These are phyloP conservation scores for Chloropsis cyanopogon DNA, from an alignment of 2,113 vertebrate species.

Conservation along the genomic window DNA sequence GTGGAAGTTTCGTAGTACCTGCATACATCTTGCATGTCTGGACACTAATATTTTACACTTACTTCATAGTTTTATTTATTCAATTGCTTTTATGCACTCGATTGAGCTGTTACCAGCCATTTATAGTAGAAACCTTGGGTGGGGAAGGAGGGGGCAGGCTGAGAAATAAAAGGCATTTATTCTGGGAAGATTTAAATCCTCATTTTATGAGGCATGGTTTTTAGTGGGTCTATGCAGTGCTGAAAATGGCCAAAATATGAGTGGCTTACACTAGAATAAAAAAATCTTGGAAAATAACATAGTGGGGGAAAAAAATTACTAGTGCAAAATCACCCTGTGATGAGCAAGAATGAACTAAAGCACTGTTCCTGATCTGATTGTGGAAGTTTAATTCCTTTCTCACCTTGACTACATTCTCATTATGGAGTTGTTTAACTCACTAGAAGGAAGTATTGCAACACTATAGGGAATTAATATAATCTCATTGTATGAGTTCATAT, in stretches of 20 bases:
- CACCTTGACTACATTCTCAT: background rate
- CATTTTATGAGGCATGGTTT: slow-evolving; percentile 66
- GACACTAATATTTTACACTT: slow-evolving; percentile 83
- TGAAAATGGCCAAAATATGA: slow-evolving; percentile 57
- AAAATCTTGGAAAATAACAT: slow-evolving; percentile 1
- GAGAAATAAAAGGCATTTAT: slow-evolving; percentile 68
- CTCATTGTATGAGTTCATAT: background rate
- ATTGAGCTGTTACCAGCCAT: slow-evolving; percentile 72
- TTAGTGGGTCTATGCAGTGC: slow-evolving; percentile 60
- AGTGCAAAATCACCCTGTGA: background rate
- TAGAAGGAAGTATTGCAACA: background rate
- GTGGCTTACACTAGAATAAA: slow-evolving; percentile 31
- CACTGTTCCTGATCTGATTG: background rate
- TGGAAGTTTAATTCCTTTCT: background rate
- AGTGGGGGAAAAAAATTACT: background rate
- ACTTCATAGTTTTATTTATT: slow-evolving; percentile 80
- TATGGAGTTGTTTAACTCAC: background rate
- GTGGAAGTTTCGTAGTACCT: slow-evolving; percentile 69
- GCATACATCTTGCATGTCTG: slow-evolving; percentile 73
- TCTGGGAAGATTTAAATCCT: slow-evolving; percentile 67
- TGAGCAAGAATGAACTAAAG: background rate
- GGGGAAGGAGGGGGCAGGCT: slow-evolving; percentile 12
- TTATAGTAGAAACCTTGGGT: slow-evolving; percentile 66
- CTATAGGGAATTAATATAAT: background rate
- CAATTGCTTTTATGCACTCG: slow-evolving; percentile 72